These are phyloP conservation scores for Cricetomys ansorgei DNA, from an alignment of 2,113 vertebrate genomes.

Conservation along the genomic window DNA sequence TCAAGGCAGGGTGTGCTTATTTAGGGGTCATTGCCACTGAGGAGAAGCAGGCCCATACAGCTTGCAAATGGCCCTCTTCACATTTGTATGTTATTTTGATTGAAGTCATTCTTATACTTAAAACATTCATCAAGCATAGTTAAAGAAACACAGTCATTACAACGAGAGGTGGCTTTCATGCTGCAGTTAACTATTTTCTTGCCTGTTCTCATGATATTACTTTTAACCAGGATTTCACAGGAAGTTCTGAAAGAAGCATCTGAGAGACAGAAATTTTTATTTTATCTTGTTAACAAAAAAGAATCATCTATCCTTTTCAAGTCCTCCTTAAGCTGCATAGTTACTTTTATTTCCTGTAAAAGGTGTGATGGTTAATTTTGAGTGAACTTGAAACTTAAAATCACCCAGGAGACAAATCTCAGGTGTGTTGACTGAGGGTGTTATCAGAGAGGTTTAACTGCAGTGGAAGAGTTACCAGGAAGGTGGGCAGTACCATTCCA, in stretches of 20 bases:
- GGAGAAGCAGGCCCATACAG: not conserved
- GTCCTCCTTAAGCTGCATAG: not conserved
- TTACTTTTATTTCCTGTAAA: not conserved
- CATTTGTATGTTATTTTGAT: not conserved
- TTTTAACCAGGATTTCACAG: not conserved
- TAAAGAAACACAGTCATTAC: constrained; percentile 16
- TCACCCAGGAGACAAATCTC: not conserved
- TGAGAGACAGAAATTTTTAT: not conserved
- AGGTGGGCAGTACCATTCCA: not conserved
- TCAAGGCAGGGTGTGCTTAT: not conserved
- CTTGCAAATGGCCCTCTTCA: not conserved
- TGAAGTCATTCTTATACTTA: not conserved
- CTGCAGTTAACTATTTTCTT: not conserved
- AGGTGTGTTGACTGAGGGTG: too few species aligned
- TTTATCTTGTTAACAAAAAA: not conserved
- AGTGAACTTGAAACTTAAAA: not conserved
- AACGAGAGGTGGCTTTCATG: not conserved
- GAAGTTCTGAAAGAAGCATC: not conserved
- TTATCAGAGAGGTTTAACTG: not conserved
- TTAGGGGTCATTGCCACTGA: too few species aligned
- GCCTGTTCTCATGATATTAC: not conserved
- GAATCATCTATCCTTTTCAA: not conserved
- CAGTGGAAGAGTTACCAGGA: not conserved
- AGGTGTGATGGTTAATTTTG: not conserved
- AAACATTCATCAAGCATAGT: not conserved